Evolutionary conservation across 2,888 invertebrate genomes (phyloP), one percentile per base, ranked within the genome.

Genomic region (Parnassius orleans): DNA sequence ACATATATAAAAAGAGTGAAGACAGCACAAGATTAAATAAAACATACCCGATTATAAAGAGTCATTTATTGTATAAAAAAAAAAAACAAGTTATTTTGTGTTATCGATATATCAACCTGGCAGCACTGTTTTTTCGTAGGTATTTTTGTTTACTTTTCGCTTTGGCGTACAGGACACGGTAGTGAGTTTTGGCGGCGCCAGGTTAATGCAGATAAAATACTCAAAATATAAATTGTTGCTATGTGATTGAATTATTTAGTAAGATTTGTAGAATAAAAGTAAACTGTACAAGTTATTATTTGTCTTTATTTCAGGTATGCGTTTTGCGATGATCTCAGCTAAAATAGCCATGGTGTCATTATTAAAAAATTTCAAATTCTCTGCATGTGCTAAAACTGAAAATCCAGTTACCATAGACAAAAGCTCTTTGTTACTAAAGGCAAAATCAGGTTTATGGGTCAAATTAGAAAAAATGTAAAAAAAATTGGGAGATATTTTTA

Each of bases 291-390:
- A 5, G 33, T 33, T 33, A 33, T 33, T 7, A 9, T 64, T 53
- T 51, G n/a, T 24, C 55, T n/a, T 53, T 63, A n/a, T 56, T 69
- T 52, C 65, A 73, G 72, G 72, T 19, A 58, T 63, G 51, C 67
- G 72, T 15, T 73, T 73, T 19, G 69, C 72, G 9, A 66, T 73
- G 67, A 62, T 69, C n/a, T 71, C 72, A 2, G 70, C 71, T 11
- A 73, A 73, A 57, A 61, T 71, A 15, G 71, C 71, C 10, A 68
- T 73, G 67, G 66, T 69, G 10, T 56, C 65, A 19, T 58, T 72
- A 47, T 46, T 72, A 41, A 65, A 65, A 59, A 72, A 71, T 53
- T 72, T 68, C 43, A 69, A 69, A 56, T 69, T 72, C 52, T 61
- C 68, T 11, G 24, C 61, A 1, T 67, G 70, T 46, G 12, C 61